A percentile compares a stretch with the other conserved stretches of the same genome.
phyloP scores from a whole-genome alignment of 2,113 vertebrate genomes.

The Labeo rohita region DNA sequence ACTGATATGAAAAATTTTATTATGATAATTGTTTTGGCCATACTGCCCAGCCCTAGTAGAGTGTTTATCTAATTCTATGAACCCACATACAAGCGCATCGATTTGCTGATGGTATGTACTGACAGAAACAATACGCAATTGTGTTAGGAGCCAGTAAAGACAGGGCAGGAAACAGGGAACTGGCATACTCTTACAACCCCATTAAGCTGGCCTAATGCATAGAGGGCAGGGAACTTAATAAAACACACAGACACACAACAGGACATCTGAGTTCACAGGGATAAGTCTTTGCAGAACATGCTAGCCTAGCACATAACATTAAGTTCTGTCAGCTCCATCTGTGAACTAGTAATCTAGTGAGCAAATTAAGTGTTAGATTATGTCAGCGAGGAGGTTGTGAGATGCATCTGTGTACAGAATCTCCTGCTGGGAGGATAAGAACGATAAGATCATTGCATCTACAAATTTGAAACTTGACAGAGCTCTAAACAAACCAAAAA shows the following conservation, averaged over 20 bases:
- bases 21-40: too few species aligned
- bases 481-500: not conserved
- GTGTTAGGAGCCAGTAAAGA: constrained; percentile 33
- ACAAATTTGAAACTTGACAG: not conserved
- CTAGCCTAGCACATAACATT: constrained; percentile 24
- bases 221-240: constrained; percentile 17
- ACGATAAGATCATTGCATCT: not conserved
- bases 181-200: constrained; percentile 5
- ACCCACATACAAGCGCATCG: not conserved
- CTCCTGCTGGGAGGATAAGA: constrained; percentile 22
- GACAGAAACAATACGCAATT: constrained; percentile 16
- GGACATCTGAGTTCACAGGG: not conserved
- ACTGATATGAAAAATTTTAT: too few species aligned
- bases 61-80: not conserved
- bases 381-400: constrained; percentile 63
- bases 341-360: constrained; percentile 26
- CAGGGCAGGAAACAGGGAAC: constrained; percentile 22
- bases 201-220: constrained; percentile 29
- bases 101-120: constrained; percentile 11
- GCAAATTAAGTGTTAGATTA: constrained; percentile 66
- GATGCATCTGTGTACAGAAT: constrained; percentile 60
- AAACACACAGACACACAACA: constrained; percentile 5
- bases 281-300: constrained; percentile 10
- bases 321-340: constrained; percentile 36
- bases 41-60: not conserved